phyloP scores from a whole-genome alignment of 1,140 invertebrate species.

The Cyclargus thomasi region DNA sequence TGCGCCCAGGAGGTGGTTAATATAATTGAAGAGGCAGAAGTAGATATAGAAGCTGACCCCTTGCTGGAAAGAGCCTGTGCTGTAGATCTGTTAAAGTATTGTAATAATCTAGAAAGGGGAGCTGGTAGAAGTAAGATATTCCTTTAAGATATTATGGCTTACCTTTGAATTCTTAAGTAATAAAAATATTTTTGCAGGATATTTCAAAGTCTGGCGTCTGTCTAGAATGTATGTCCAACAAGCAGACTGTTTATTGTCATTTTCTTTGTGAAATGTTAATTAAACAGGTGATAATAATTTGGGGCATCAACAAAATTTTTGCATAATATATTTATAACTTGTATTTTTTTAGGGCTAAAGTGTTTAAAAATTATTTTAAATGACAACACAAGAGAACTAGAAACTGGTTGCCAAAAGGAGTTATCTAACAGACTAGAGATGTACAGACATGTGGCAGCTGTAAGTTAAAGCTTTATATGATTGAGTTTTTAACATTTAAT shows the following conservation, averaged over 20 bases:
- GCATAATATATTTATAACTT: background rate
- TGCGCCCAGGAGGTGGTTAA: slow-evolving; percentile 88
- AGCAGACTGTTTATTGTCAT: no score
- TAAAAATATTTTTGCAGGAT: background rate
- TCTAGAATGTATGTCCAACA: no score
- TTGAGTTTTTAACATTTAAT: background rate
- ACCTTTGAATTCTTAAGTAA: background rate
- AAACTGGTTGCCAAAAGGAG: slow-evolving; percentile 85
- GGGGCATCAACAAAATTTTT: no score
- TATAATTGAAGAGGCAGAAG: slow-evolving; percentile 85
- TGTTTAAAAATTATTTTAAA: slow-evolving; percentile 86
- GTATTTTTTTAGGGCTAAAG: slow-evolving; percentile 82
- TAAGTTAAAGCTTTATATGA: slow-evolving; percentile 58
- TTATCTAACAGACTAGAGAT: slow-evolving; percentile 88
- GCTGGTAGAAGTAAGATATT: slow-evolving; percentile 85
- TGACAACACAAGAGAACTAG: slow-evolving; percentile 80
- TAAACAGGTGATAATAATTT: no score
- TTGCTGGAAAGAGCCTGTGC: slow-evolving; percentile 85
- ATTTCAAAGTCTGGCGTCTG: no score
- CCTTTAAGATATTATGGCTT: slow-evolving; percentile 5
- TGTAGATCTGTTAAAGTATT: slow-evolving; percentile 88
- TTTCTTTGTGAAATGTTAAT: no score
- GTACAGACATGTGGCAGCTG: slow-evolving; percentile 90
- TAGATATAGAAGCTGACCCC: slow-evolving; percentile 90
- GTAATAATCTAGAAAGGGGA: slow-evolving; percentile 87